phyloP scores from a whole-genome alignment of 2,113 vertebrate species.

The Hemibagrus wyckioides region DNA sequence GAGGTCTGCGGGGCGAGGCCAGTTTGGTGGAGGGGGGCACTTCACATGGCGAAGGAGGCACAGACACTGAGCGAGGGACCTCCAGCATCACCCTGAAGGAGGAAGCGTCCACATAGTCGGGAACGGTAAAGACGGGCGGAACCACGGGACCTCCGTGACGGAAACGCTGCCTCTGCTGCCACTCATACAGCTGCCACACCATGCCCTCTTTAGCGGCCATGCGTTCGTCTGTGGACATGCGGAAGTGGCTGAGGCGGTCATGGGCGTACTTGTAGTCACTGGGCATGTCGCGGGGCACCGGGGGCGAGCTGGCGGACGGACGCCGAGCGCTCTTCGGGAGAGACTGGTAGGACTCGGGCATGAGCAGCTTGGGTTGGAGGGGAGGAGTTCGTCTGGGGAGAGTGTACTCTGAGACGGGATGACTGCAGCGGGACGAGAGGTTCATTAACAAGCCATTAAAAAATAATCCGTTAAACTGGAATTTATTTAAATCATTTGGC shows the following conservation, averaged over 20 bases:
- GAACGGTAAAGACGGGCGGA: slow-evolving; percentile 80
- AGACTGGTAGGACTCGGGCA: slow-evolving; percentile 85
- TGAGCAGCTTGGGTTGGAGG: slow-evolving; percentile 75
- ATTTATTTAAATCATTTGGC: neutral
- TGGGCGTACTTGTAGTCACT: slow-evolving; percentile 98
- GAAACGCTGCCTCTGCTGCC: slow-evolving; percentile 98
- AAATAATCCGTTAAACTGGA: neutral
- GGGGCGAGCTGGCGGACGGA: slow-evolving; percentile 79
- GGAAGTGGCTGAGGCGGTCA: slow-evolving; percentile 93
- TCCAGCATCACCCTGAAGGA: slow-evolving; percentile 87
- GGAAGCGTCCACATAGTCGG: slow-evolving; percentile 81
- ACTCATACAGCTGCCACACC: slow-evolving; percentile 98
- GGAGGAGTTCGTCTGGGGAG: slow-evolving; percentile 83
- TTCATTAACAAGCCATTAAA: neutral
- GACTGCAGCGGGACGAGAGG: slow-evolving; percentile 64
- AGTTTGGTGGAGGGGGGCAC: slow-evolving; percentile 80
- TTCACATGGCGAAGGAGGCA: slow-evolving; percentile 92
- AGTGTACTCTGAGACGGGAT: slow-evolving; percentile 75
- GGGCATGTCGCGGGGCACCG: slow-evolving; percentile 80
- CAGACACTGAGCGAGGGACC: slow-evolving; percentile 92
- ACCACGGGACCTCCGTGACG: slow-evolving; percentile 94
- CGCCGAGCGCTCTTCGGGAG: slow-evolving; percentile 87
- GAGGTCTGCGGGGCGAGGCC: slow-evolving; percentile 82
- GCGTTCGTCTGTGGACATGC: slow-evolving; percentile 94
- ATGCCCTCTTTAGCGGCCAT: slow-evolving; percentile 90